Base-by-base conservation (phyloP, 1,140 invertebrate genomes). In the Onthophagus taurus region DNA sequence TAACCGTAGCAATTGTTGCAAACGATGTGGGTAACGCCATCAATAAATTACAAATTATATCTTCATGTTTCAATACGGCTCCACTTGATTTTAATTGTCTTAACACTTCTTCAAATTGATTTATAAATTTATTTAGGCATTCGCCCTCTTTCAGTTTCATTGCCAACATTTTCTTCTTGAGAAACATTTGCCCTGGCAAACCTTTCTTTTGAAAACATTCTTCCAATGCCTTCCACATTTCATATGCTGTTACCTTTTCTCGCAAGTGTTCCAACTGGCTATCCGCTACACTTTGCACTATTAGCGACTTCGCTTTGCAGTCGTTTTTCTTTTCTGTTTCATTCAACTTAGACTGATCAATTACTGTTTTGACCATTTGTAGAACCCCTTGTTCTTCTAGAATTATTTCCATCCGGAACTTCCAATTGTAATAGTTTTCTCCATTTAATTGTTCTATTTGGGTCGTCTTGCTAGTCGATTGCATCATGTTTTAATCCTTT, bases 91-190 rank as follows among this genome's bases (percentile, higher is more conserved):
- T 52, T 17, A 52, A 35, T 24, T 52, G 37, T 26, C 50, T 49
- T 14, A 45, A 8, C n/a, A 43, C 43, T 37, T 51, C 33, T 12
- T 51, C 49, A 39, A 50, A 51, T 34, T 51, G 18, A 1, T 14
- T 20, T 20, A 51, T 43, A 29, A 42, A 44, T 37, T 42, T 44
- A 29, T 51, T 41, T 3, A 51, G 31, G 4, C 19, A 35, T 9
- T 52, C 33, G 31, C 34, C 31, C 45, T 52, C 51, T 29, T 50
- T 44, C 13, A 49, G 18, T 42, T 44, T 43, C 33, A 47, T 29
- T 30, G 50, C 33, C 13, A 52, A 13, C 20, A 52, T 7, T 39
- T 47, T 52, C 31, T 29, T 46, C 19, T 47, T 46, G 39, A 49
- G 36, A 26, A 34, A 49, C 23, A 49, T 35, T 20, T 45, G 47